phyloP scores from a whole-genome alignment of 1,140 invertebrate genomes.

The Leptinotarsa lineolata region DNA sequence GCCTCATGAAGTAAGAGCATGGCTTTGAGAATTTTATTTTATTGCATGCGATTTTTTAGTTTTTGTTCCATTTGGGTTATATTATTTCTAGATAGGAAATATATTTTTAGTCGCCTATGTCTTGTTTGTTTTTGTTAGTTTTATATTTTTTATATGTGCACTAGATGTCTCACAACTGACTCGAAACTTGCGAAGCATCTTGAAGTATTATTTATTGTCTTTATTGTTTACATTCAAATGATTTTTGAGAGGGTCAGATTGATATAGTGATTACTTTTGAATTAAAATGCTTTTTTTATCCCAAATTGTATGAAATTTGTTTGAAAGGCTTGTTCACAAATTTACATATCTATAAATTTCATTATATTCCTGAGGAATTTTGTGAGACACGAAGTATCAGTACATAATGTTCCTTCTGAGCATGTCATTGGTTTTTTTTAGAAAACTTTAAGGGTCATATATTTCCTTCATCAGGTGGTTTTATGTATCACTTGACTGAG shows the following conservation, averaged over 20 bases:
- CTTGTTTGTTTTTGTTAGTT: background rate
- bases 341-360: background rate
- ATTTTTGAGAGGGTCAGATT: background rate
- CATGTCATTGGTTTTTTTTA: too few relatives aligned
- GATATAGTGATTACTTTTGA: too few relatives aligned
- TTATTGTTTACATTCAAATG: background rate
- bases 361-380: background rate
- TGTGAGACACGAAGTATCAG: background rate
- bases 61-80: background rate
- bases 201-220: background rate
- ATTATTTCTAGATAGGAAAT: background rate
- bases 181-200: background rate
- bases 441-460: too few relatives aligned
- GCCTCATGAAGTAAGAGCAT: conserved; percentile 12
- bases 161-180: background rate
- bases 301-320: background rate
- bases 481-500: too few relatives aligned
- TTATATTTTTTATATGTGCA: background rate
- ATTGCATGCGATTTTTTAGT: conserved; percentile 4
- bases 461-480: too few relatives aligned
- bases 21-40: conserved; percentile 14
- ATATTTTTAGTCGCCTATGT: background rate
- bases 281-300: too few relatives aligned
- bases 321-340: background rate
- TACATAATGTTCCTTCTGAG: too few relatives aligned